Evolutionary conservation across 2,888 invertebrate species (phyloP), one percentile per base, ranked within the genome.

Genomic region (Zhengitettix transpicula): DNA sequence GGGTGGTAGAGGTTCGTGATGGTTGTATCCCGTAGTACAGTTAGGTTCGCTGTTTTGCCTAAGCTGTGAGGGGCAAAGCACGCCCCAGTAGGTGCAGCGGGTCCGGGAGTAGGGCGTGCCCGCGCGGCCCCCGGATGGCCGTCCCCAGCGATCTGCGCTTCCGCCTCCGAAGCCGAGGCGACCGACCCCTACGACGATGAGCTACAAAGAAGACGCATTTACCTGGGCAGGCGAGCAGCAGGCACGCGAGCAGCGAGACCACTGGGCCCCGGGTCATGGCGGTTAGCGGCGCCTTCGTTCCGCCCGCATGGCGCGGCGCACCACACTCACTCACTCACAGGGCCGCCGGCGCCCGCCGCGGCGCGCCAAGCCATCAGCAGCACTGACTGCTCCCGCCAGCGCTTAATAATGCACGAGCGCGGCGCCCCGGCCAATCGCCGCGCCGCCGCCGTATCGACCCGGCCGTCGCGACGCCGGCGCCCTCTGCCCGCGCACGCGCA

Each of bases 281-380:
- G 40, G 55, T 10, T 41, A 14, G 55, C 40, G 41, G 40, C 28
- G 12, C 40, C 55, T 40, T 14, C 14, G 40, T 12, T 41, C 41
- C 73, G 72, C 71, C 73, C 65, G 72, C 71, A 74, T 71, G 75
- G 74, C 67, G 71, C 73, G 74, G 74, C 71, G 72, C 72, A 71
- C 75, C 73, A 73, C 74, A 73, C 64, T 74, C 47, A 65, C 73
- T 71, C 69, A 15, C 53, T 15, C 53, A 17, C 53, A 12, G 17
- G 53, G 53, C 17, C 53, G 12, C 16, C 53, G 53, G 16, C 17
- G 53, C 53, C 17, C 53, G 17, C 55, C 40, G 11, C 55, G n/a
- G 40, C 41, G 55, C 9, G n/a, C 55, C 40, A 11, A 14, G 40
- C n/a, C 40, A 12, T 14, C 47, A 47, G 47, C n/a, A 47, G 55